phyloP scores from a whole-genome alignment of 2,888 invertebrate species.

The Halocaridina rubra region DNA sequence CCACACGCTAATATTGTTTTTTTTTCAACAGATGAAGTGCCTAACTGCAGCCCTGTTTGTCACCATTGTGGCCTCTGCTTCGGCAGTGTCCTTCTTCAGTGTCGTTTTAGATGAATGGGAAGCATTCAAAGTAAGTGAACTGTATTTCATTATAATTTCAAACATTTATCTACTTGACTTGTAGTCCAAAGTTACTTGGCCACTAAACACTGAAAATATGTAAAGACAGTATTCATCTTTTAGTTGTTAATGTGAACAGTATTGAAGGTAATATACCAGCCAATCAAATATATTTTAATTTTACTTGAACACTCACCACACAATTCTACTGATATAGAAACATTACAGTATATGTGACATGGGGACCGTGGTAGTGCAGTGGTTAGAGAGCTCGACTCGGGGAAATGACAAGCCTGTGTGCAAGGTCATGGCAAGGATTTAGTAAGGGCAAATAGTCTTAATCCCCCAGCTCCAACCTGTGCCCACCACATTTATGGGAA shows the following conservation, averaged over 20 bases:
- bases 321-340: no score
- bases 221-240: not conserved
- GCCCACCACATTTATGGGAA: no score
- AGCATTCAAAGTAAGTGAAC: slow-evolving; percentile 52
- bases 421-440: no score
- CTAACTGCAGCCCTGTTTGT: slow-evolving; percentile 9
- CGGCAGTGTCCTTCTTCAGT: slow-evolving; percentile 52
- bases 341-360: no score
- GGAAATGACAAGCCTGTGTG: no score
- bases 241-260: not conserved
- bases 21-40: slow-evolving; percentile 20
- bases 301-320: no score
- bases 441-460: no score
- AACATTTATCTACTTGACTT: not conserved
- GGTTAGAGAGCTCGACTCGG: no score
- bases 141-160: not conserved
- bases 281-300: no score
- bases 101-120: slow-evolving; percentile 61
- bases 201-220: not conserved
- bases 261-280: not conserved
- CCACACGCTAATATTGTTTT: not conserved
- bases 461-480: no score
- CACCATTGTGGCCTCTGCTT: slow-evolving; percentile 35
- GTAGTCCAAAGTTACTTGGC: not conserved
- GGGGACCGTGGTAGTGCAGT: no score